Percentiles rank a stretch among this genome's conserved stretches.
phyloP scores from a whole-genome alignment of 2,888 invertebrate genomes.

The Thyatira batis region DNA sequence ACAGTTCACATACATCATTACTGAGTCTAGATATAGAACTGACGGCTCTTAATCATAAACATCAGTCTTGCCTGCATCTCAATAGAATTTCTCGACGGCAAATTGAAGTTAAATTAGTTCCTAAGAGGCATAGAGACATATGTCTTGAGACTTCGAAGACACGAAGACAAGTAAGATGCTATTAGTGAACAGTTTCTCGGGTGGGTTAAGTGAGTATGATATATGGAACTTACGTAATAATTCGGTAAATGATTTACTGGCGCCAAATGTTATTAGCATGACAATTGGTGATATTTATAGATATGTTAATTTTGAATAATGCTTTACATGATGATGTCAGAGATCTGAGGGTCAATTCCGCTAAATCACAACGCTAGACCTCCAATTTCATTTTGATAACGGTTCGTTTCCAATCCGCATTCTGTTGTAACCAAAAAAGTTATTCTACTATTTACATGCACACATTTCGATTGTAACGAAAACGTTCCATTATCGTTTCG shows the following conservation, averaged over 20 bases:
- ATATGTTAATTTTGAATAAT: background rate
- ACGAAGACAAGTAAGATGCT: constrained; percentile 18
- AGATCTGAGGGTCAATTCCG: too few relatives aligned
- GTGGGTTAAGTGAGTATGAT: background rate
- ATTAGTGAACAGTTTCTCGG: background rate
- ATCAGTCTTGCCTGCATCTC: constrained; percentile 30
- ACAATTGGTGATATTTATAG: background rate
- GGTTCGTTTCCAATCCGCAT: too few relatives aligned
- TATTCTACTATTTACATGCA: too few relatives aligned
- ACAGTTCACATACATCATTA: background rate
- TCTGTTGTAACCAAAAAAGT: too few relatives aligned
- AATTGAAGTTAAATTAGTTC: constrained; percentile 61
- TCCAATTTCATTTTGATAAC: too few relatives aligned
- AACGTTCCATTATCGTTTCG: too few relatives aligned
- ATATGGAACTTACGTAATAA: background rate
- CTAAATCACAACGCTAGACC: too few relatives aligned
- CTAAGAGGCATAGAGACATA: constrained; percentile 29
- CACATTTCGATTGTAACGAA: too few relatives aligned
- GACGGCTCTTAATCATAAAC: constrained; percentile 30
- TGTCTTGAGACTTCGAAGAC: constrained; percentile 10
- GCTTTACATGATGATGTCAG: background rate
- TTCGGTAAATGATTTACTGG: background rate
- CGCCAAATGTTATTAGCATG: background rate
- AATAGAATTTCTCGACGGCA: constrained; percentile 33
- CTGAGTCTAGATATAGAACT: constrained; percentile 1